Evolutionary conservation across 35 echinoderm and acorn worm species (phyloP).

Genomic region (Amphiura filiformis): DNA sequence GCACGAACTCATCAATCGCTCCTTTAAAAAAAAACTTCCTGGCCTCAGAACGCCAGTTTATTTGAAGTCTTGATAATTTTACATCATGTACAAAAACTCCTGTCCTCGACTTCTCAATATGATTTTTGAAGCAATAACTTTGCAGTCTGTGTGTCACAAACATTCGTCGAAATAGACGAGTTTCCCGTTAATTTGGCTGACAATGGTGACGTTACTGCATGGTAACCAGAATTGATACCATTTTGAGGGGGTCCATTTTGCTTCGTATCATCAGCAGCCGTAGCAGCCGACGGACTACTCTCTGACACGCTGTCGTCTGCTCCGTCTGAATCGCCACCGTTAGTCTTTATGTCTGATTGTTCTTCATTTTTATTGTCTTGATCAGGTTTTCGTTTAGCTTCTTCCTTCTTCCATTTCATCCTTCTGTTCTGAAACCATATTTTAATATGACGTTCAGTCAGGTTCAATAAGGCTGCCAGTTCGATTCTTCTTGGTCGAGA

Average conservation of each 20-base stretch:
- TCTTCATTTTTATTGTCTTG: conserved; percentile 31
- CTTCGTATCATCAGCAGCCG: background rate
- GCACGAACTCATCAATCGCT: no score
- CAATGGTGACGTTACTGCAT: background rate
- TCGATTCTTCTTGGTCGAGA: conserved; percentile 89
- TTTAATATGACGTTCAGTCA: conserved; percentile 98
- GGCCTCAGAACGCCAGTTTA: no score
- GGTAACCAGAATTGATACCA: background rate
- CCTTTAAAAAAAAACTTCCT: no score
- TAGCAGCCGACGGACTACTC: background rate
- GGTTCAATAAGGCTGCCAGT: conserved; percentile 90
- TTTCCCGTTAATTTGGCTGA: background rate
- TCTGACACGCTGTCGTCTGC: background rate
- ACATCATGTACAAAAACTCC: no score
- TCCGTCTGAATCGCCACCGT: conserved; percentile 5
- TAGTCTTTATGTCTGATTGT: conserved; percentile 24
- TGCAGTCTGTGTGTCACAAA: background rate
- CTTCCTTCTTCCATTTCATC: conserved; percentile 99
- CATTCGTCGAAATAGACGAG: background rate
- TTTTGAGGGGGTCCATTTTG: background rate
- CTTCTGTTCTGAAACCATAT: conserved; percentile 99
- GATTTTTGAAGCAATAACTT: background rate
- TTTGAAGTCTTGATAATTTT: no score
- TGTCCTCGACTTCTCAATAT: no score
- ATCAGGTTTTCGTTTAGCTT: conserved; percentile 79